Evolutionary conservation across 2,797 vertebrate genomes (phyloP).

Genomic region (Podargus strigoides): DNA sequence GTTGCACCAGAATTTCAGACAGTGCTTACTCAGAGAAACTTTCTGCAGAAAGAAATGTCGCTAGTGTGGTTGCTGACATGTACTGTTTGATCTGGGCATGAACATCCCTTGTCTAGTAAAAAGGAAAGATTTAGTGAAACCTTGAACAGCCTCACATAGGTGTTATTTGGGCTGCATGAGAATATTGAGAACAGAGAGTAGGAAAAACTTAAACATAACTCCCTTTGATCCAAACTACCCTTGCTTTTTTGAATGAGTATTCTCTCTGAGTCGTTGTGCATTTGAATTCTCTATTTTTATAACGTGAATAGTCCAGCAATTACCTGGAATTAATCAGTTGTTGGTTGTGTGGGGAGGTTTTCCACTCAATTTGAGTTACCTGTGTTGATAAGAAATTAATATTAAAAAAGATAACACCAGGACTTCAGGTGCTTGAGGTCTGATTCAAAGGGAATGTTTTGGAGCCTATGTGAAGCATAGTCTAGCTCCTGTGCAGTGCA

Average conservation of each 20-base stretch:
- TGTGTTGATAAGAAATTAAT: rapidly evolving
- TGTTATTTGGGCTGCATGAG: not conserved
- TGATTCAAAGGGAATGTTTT: not conserved
- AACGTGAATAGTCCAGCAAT: not conserved
- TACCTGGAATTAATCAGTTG: not conserved
- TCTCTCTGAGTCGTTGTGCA: rapidly evolving
- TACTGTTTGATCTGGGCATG: not conserved
- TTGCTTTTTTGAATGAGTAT: not conserved
- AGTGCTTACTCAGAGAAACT: not conserved
- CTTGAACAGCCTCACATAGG: not conserved
- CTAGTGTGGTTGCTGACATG: rapidly evolving
- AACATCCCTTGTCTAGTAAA: not conserved
- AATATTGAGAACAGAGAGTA: not conserved
- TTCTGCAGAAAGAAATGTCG: not conserved
- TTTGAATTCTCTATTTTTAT: not conserved
- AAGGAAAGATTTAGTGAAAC: not conserved
- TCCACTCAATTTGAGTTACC: not conserved
- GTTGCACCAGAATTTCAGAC: not conserved
- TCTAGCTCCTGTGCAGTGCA: not conserved
- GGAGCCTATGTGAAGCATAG: not conserved
- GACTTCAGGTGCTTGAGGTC: not conserved
- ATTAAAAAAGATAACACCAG: not conserved
- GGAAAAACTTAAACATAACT: not conserved
- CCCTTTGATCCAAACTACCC: not conserved
- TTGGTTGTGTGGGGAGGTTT: not conserved